Percentiles rank a stretch among this genome's conserved stretches.
These are phyloP conservation scores for Petrocephalus microphthalmus DNA, from an alignment of 2,113 vertebrate species.

Conservation along the genomic window DNA sequence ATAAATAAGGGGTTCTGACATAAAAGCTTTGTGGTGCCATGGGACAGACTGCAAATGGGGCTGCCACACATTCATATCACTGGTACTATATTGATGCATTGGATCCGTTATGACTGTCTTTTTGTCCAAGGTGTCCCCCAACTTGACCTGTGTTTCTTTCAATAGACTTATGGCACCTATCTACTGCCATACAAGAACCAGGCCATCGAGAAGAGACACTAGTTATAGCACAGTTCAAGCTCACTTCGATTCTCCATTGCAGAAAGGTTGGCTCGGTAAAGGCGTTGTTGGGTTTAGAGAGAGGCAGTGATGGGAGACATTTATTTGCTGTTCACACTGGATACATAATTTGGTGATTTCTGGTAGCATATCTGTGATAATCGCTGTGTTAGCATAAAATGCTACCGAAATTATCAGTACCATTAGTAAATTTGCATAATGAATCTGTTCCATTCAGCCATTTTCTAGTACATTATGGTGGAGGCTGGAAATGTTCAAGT, in stretches of 20 bases:
- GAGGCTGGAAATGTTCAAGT: neutral
- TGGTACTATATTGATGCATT: neutral
- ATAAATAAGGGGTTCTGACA: neutral
- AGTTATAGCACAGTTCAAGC: neutral
- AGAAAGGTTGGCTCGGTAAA: neutral
- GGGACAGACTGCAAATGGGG: neutral
- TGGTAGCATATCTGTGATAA: neutral
- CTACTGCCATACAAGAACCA: neutral
- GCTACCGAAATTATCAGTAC: neutral
- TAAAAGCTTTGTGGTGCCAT: neutral
- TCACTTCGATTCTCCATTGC: neutral
- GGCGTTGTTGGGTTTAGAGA: neutral
- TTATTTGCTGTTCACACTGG: neutral
- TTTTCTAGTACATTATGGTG: neutral
- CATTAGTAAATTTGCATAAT: neutral
- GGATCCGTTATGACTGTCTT: neutral
- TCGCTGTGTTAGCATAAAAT: neutral
- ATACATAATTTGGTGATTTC: neutral
- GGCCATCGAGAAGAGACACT: neutral
- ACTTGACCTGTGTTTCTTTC: neutral
- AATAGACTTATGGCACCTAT: neutral
- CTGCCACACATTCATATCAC: neutral
- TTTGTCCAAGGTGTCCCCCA: neutral
- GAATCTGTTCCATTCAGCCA: neutral
- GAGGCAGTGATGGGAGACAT: neutral